Conservation (phyloP, 2,113 vertebrate genomes). For the Ophthalmolycus amberensis region DNA sequence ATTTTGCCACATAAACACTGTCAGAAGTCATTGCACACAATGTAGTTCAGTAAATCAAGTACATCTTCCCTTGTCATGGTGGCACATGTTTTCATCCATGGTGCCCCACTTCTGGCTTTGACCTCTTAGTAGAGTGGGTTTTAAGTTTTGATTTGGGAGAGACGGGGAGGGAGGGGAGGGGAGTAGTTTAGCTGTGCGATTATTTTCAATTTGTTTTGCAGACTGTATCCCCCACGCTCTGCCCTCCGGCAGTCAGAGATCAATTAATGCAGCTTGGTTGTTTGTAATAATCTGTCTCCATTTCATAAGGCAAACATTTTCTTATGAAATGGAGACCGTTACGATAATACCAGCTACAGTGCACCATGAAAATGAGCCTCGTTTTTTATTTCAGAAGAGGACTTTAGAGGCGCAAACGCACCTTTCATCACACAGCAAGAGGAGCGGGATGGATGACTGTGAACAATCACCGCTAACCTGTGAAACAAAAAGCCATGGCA, state of each 20-base stretch:
- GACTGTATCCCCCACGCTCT: slow-evolving; percentile 17
- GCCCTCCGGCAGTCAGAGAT: slow-evolving; percentile 43
- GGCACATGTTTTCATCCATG: neutral
- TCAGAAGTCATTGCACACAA: neutral
- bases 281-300: slow-evolving; percentile 62
- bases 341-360: slow-evolving; percentile 52
- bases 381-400: slow-evolving; percentile 60
- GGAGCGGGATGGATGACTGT: slow-evolving; percentile 57
- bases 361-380: slow-evolving; percentile 57
- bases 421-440: slow-evolving; percentile 72
- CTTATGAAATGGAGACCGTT: slow-evolving; percentile 66
- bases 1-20: neutral
- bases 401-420: slow-evolving; percentile 68
- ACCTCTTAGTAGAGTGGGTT: slow-evolving; percentile 1
- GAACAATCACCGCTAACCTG: slow-evolving; percentile 69
- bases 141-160: slow-evolving; percentile 22
- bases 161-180: neutral
- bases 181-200: slow-evolving; percentile 33
- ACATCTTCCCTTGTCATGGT: neutral
- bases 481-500: slow-evolving; percentile 71
- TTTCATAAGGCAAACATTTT: slow-evolving; percentile 66
- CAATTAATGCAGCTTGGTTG: slow-evolving; percentile 47
- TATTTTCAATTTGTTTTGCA: slow-evolving; percentile 53
- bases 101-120: neutral
- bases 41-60: neutral